These are phyloP conservation scores for Machimus atricapillus DNA, from an alignment of 2,888 invertebrate species.

Conservation along the genomic window DNA sequence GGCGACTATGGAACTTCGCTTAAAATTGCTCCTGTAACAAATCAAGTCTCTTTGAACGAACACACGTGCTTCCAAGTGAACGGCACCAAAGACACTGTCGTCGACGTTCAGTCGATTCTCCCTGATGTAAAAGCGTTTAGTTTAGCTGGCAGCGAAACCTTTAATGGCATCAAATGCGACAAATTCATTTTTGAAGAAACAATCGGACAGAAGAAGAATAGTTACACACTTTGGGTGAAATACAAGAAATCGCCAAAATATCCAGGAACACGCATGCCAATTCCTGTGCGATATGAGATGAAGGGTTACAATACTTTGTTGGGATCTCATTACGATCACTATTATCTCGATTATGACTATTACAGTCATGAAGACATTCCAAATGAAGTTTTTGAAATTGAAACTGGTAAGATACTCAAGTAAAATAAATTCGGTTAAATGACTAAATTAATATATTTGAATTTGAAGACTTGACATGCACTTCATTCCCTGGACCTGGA, in stretches of 20 bases:
- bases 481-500: constrained; percentile 89
- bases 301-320: constrained; percentile 88
- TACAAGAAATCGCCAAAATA: constrained; percentile 70
- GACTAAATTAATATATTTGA: neutral
- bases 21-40: constrained; percentile 87
- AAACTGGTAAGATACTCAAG: constrained; percentile 63
- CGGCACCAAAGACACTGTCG: constrained; percentile 69
- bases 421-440: neutral
- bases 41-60: constrained; percentile 73
- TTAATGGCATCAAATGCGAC: constrained; percentile 75
- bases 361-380: constrained; percentile 73
- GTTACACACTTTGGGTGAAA: constrained; percentile 87
- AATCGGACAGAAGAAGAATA: constrained; percentile 82
- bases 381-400: constrained; percentile 73
- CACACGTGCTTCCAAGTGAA: constrained; percentile 84
- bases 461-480: constrained; percentile 70
- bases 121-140: constrained; percentile 82
- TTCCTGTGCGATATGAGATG: constrained; percentile 90
- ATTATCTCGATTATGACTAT: constrained; percentile 81
- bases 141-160: constrained; percentile 71
- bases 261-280: constrained; percentile 64
- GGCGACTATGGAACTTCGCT: constrained; percentile 75
- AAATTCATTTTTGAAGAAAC: constrained; percentile 78
- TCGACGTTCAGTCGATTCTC: constrained; percentile 78
- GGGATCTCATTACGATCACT: constrained; percentile 97